A percentile compares a stretch with the other conserved stretches of the same genome.
Evolutionary conservation across 2,797 vertebrate species (phyloP).

Genomic region (Echiichthys vipera): DNA sequence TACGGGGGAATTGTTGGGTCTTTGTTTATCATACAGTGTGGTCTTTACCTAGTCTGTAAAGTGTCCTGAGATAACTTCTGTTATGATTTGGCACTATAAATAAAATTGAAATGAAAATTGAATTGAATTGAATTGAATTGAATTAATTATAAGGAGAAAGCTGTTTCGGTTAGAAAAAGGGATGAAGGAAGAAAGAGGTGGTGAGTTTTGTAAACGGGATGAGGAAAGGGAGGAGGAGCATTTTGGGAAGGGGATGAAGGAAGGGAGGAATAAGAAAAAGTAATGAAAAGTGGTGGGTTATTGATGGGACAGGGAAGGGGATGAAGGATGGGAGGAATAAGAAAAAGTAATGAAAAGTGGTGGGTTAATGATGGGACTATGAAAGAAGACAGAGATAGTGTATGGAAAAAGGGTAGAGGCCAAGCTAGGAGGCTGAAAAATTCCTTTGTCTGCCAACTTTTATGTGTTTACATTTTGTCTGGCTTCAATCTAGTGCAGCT

Average conservation of each 20-base stretch:
- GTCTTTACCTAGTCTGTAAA: too few species aligned
- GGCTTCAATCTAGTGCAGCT: conserved; percentile 8
- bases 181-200: conserved; percentile 18
- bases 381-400: conserved; percentile 20
- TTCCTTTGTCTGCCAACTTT: conserved; percentile 25
- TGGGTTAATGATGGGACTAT: conserved; percentile 22
- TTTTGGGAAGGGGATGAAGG: conserved; percentile 30
- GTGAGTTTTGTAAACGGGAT: conserved; percentile 31
- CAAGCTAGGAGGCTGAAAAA: background rate
- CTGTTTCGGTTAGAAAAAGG: conserved; percentile 35
- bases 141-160: conserved; percentile 1
- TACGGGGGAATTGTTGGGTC: too few species aligned
- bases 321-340: conserved; percentile 9
- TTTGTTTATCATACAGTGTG: too few species aligned
- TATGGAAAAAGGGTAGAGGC: conserved; percentile 19
- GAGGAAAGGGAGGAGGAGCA: conserved; percentile 13
- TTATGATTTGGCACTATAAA: too few species aligned
- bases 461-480: conserved; percentile 23
- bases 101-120: too few species aligned
- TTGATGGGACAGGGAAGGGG: conserved; percentile 20
- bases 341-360: conserved; percentile 30
- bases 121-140: too few species aligned
- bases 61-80: too few species aligned
- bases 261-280: conserved; percentile 9
- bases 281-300: conserved; percentile 25